Percentiles rank a stretch among this genome's conserved stretches.
Conservation (phyloP, 1,140 invertebrate species). For the Drosophila ogumai region DNA sequence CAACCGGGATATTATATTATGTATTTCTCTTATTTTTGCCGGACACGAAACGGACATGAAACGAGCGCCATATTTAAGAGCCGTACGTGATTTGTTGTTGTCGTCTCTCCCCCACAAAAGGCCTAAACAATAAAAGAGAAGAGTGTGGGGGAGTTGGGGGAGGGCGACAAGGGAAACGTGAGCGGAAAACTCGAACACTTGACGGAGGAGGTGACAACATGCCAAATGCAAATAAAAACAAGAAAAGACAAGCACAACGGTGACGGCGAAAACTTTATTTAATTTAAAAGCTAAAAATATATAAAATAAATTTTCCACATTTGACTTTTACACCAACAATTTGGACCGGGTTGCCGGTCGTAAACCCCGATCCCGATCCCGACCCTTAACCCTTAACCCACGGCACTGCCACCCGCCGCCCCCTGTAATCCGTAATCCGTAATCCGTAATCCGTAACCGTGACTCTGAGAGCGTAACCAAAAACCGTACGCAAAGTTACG, state of each 20-base stretch:
- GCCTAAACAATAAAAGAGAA: constrained; percentile 73
- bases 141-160: background rate
- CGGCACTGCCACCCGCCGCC: background rate
- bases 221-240: constrained; percentile 67
- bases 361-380: constrained; percentile 37
- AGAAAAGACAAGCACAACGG: background rate
- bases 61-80: constrained; percentile 78
- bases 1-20: constrained; percentile 49
- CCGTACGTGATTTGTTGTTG: constrained; percentile 73
- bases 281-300: constrained; percentile 78
- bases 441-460: constrained; percentile 59
- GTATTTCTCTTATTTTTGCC: constrained; percentile 59
- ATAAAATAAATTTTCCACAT: constrained; percentile 81
- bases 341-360: constrained; percentile 61
- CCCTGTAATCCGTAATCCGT: constrained; percentile 28
- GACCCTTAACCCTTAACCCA: background rate
- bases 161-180: constrained; percentile 49
- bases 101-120: constrained; percentile 37
- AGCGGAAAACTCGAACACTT: constrained; percentile 60
- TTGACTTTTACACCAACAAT: constrained; percentile 81
- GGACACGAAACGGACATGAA: constrained; percentile 71
- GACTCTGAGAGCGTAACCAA: constrained; percentile 66
- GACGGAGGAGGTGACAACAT: constrained; percentile 66
- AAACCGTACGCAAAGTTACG: constrained; percentile 82
- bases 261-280: constrained; percentile 66